These are phyloP conservation scores for Anguilla anguilla DNA, from an alignment of 2,797 vertebrate genomes.

Conservation along the genomic window DNA sequence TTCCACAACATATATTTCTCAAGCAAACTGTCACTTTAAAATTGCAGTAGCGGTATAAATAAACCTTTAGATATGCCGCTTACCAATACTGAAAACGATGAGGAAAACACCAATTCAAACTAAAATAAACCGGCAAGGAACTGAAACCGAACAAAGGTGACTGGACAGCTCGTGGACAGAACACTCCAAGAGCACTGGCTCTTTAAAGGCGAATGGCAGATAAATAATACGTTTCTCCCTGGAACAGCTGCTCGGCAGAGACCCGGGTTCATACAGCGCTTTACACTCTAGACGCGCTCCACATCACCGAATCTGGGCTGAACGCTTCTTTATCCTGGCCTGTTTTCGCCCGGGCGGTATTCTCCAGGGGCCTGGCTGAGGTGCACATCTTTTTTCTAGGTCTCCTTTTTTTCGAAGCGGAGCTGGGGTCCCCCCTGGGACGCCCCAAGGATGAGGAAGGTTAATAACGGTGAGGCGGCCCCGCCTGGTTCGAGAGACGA, in stretches of 20 bases:
- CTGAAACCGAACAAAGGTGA: background rate
- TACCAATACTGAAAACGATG: background rate
- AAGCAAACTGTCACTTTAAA: background rate
- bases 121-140: background rate
- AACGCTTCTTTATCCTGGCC: background rate
- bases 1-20: background rate
- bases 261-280: background rate
- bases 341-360: background rate
- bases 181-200: background rate
- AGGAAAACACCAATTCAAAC: background rate
- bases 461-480: background rate
- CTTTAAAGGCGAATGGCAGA: background rate
- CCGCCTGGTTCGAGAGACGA: background rate
- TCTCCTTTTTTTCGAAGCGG: constrained; percentile 9
- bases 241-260: background rate
- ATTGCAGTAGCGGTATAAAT: background rate
- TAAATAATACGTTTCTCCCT: background rate
- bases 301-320: constrained; percentile 7
- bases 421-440: background rate
- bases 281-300: background rate
- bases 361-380: background rate
- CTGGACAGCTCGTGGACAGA: background rate
- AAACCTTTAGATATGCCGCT: background rate
- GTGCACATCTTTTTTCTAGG: background rate
- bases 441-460: background rate